Evolutionary conservation across 1,140 invertebrate genomes (phyloP), one percentile per base, ranked within the genome.

Genomic region (Vanessa tameamea): DNA sequence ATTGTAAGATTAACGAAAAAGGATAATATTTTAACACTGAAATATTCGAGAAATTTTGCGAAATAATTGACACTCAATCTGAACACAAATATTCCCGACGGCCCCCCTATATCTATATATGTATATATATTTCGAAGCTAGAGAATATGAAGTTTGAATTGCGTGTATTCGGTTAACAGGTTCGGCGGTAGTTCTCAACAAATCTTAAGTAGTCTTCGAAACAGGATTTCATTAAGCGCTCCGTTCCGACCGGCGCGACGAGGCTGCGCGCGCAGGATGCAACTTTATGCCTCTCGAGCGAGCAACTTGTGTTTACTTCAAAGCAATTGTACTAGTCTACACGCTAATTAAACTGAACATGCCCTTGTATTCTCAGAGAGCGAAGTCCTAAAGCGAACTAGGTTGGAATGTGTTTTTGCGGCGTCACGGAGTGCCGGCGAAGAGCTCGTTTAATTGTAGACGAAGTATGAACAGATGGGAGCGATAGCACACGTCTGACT

Each of bases 71-170:
- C 53, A 15, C 7, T 23, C 16, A 55, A 23, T 55, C 53, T 51
- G 2, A 16, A 3, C 53, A 15, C 16, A 23, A 64, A 43, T 9
- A 26, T 64, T 47, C 61, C 37, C 43, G 37, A 16, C 64, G 57
- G 15, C 23, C 26, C 23, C 6, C 12, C 57, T 12, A 5, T n/a
- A 7, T 31, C 43, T 20, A 20, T 20, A 20, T 20, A n/a, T n/a
- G n/a, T 47, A 15, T 13, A 37, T 31, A 14, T 48, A 15, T 48
- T 65, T 50, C 11, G 23, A 65, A 65, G 47, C 51, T 65, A 26
- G 50, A 51, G 43, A 61, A 61, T 61, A 51, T 65, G n/a, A 50
- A 65, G 47, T 51, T 50, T 65, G 47, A 51, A 65, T 50, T 65
- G 47, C 47, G n/a, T 64, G 16, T 64, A 64, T 47, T 50, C 47